Base-by-base conservation (phyloP, 2,113 vertebrate genomes). In the Oreochromis niloticus region DNA sequence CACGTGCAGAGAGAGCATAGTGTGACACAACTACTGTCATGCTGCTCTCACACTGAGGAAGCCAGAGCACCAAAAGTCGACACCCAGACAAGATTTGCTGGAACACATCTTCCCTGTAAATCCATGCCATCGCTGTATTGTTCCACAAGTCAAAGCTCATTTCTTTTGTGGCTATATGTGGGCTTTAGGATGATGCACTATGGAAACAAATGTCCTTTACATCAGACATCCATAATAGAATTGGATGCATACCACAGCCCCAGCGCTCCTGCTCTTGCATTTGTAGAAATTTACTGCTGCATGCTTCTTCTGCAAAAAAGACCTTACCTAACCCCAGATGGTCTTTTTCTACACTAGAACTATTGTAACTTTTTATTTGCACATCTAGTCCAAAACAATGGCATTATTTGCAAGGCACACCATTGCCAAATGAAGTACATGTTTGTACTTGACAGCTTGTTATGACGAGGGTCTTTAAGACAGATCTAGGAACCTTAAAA, bases 21-120 rank as follows among this genome's bases (percentile, higher is more conserved):
- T 88, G 83, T 88, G 80, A 87, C 81, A 85, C 52, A 79, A 73
- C 82, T 39, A 46, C 85, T 92, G 87, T 90, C 89, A 85, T 32
- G 66, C 36, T 84, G 36, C 80, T 89, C 56, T 73, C 82, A 83
- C 80, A 36, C 54, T 30, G 32, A 48, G 68, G 55, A 78, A 75
- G 30, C 22, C 24, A 24, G 41, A 71, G 39, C 46, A 71, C 59
- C 85, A 56, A 43, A 87, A 85, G 82, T 92, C 32, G 52, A 85
- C 80, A 83, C 41, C 56, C 16, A 79, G 36, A 66, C 50, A 48
- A 52, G 39, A 54, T 46, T 54, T 39, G 50, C 83, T 43, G 13
- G 36, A 80, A 43, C 30, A 82, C 56, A 32, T 82, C 66, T 34
- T 75, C 48, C 55, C 75, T 80, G 52, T 78, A 59, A 54, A 71